Conservation (phyloP, 2,888 invertebrate species). For the Falcaria lacertinaria region DNA sequence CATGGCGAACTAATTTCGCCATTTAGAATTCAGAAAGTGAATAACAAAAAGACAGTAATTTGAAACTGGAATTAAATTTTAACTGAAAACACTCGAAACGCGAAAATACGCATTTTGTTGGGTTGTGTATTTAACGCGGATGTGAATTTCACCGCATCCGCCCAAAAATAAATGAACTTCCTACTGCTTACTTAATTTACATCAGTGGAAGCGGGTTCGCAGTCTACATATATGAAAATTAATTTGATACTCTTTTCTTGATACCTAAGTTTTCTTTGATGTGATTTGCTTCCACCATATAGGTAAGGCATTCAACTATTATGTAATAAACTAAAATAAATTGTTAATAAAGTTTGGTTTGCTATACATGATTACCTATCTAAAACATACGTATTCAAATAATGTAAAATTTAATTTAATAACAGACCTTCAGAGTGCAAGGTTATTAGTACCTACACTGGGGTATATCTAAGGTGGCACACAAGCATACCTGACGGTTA, state of each 20-base stretch:
- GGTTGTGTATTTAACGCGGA: slow-evolving; percentile 76
- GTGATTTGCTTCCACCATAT: slow-evolving; percentile 59
- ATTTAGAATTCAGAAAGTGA: slow-evolving; percentile 70
- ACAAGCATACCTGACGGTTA: no score
- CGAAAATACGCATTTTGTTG: slow-evolving; percentile 58
- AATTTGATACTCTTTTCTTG: no score
- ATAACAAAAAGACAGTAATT: slow-evolving; percentile 75
- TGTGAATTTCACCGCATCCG: slow-evolving; percentile 76
- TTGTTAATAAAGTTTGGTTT: no score
- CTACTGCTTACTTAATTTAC: slow-evolving; percentile 78
- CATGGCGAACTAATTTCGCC: slow-evolving; percentile 49
- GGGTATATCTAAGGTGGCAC: no score
- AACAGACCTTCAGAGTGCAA: no score
- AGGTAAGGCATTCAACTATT: not conserved
- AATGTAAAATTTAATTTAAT: no score
- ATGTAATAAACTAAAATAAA: no score
- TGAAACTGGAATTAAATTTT: slow-evolving; percentile 71
- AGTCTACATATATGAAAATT: slow-evolving; percentile 72
- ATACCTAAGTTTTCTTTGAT: slow-evolving; percentile 42
- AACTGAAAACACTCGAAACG: slow-evolving; percentile 69
- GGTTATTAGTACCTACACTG: no score
- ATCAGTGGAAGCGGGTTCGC: slow-evolving; percentile 57
- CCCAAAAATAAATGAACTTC: slow-evolving; percentile 78
- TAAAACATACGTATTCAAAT: no score
- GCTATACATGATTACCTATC: no score